Conservation (phyloP, 2,888 invertebrate genomes). For the Oeneis ivallda region DNA sequence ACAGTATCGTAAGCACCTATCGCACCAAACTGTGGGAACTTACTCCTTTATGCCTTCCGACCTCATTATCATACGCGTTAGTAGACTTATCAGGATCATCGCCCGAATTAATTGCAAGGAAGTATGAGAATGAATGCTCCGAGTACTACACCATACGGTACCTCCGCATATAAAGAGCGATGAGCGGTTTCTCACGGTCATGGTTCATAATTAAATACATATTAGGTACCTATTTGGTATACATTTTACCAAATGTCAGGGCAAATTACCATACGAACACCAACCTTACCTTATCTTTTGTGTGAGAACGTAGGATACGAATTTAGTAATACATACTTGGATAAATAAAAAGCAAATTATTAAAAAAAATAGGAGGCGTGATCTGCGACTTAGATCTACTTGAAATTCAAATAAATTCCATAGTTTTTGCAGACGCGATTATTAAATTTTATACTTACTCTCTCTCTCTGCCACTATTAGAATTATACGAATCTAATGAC, state of each 20-base stretch:
- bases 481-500: too few species aligned
- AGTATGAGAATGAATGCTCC: constrained; percentile 44
- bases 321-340: too few species aligned
- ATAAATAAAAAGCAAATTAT: too few species aligned
- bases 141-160: constrained; percentile 66
- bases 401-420: too few species aligned
- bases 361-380: too few species aligned
- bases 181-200: constrained; percentile 67
- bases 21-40: constrained; percentile 56
- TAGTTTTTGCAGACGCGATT: too few species aligned
- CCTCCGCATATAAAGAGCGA: constrained; percentile 49
- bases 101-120: constrained; percentile 77
- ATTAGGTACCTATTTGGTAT: constrained; percentile 1
- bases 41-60: constrained; percentile 56
- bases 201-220: constrained; percentile 27
- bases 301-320: constrained; percentile 34
- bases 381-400: too few species aligned
- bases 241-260: constrained; percentile 38
- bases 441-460: too few species aligned
- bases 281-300: constrained; percentile 13
- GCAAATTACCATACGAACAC: constrained; percentile 35
- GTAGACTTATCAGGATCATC: constrained; percentile 71
- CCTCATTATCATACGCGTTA: constrained; percentile 68
- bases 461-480: too few species aligned
- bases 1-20: constrained; percentile 37